phyloP scores from a whole-genome alignment of 2,113 vertebrate species.

The Erythrolamprus reginae region DNA sequence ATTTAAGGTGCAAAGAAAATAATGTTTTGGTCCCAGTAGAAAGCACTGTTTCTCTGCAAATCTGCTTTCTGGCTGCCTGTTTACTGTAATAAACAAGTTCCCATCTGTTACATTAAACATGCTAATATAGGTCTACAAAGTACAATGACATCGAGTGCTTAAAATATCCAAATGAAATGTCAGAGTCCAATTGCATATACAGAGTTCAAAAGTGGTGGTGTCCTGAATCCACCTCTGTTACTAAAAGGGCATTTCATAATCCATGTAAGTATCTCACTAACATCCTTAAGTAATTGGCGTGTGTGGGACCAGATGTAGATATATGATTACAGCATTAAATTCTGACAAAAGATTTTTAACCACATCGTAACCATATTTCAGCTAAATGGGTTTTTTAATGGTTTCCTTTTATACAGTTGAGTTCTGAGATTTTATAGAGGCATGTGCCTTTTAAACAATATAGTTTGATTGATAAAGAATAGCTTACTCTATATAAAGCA shows the following conservation, averaged over 20 bases:
- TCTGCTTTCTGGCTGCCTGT: conserved; percentile 57
- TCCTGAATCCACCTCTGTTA: conserved; percentile 63
- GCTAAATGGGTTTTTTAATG: conserved; percentile 39
- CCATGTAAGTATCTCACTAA: conserved; percentile 40
- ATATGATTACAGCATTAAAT: conserved; percentile 55
- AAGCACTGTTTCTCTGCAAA: conserved; percentile 15
- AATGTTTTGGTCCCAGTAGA: conserved; percentile 33
- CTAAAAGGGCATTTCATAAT: conserved; percentile 62
- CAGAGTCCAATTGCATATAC: conserved; percentile 46
- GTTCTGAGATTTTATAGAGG: conserved; percentile 51
- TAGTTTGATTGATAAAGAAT: not conserved
- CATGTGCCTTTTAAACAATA: conserved; percentile 37
- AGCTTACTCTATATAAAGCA: not conserved
- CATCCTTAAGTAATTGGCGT: conserved; percentile 50
- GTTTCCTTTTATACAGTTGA: conserved; percentile 9
- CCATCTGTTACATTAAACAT: conserved; percentile 65
- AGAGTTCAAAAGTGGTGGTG: conserved; percentile 48
- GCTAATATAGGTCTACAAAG: conserved; percentile 57
- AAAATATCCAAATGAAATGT: conserved; percentile 61
- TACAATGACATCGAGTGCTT: conserved; percentile 62
- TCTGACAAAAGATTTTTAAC: conserved; percentile 55
- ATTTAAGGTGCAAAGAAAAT: not conserved
- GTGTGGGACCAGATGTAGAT: conserved; percentile 58
- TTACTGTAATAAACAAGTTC: conserved; percentile 62
- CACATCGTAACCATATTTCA: conserved; percentile 37